Evolutionary conservation across 1,140 invertebrate species (phyloP).

Genomic region (Bombus waltoni): DNA sequence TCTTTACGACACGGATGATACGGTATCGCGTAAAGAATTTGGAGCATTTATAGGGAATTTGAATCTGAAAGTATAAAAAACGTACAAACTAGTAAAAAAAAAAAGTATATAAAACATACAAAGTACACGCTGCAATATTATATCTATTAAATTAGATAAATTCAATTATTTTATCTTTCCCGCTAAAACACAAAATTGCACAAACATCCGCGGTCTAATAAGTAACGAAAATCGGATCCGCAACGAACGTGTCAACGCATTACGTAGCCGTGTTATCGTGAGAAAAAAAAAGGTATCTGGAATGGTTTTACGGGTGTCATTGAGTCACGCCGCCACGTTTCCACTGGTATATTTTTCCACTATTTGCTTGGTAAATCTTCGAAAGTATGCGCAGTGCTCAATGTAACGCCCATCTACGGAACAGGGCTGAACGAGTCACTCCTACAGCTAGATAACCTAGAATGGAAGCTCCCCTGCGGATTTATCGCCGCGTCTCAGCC

Average conservation of each 20-base stretch:
- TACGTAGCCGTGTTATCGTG: background rate
- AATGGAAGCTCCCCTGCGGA: constrained; percentile 49
- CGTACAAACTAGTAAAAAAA: too few species aligned
- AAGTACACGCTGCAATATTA: too few species aligned
- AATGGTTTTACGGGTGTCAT: background rate
- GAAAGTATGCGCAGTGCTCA: background rate
- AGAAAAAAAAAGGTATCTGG: background rate
- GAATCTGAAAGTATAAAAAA: too few species aligned
- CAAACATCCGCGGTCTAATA: background rate
- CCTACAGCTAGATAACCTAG: constrained; percentile 69
- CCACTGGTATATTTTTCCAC: background rate
- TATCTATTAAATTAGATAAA: too few species aligned
- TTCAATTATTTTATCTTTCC: too few species aligned
- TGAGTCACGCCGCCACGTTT: background rate
- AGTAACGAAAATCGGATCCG: too few species aligned
- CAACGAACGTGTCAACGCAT: background rate
- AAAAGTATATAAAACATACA: too few species aligned
- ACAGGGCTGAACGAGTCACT: constrained; percentile 61
- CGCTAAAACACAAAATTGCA: background rate
- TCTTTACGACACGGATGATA: fast-evolving
- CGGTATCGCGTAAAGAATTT: too few species aligned
- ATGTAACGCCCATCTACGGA: constrained; percentile 19
- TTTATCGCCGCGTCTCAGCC: constrained; percentile 70
- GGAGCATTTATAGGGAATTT: too few species aligned
- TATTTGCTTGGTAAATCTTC: constrained; percentile 2